Percentiles rank a stretch among this genome's conserved stretches.
Conservation (phyloP, 1,140 invertebrate species). For the Periplaneta americana region DNA sequence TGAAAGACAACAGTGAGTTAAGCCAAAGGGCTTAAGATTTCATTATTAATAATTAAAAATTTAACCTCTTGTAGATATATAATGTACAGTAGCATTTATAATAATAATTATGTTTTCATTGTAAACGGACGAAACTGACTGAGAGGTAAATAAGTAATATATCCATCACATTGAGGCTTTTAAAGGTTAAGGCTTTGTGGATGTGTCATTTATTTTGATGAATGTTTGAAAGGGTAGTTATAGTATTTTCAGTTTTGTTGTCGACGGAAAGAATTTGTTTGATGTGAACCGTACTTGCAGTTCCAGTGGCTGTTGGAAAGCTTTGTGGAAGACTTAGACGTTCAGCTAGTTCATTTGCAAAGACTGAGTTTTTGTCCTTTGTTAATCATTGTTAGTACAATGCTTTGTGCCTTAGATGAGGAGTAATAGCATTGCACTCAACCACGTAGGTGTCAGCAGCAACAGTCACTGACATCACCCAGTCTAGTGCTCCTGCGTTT, state of each 20-base stretch:
- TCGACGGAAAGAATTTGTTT: too few relatives aligned
- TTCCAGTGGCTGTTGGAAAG: background rate
- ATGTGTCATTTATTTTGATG: too few relatives aligned
- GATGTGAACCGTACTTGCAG: too few relatives aligned
- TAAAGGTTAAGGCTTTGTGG: too few relatives aligned
- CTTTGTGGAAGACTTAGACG: background rate
- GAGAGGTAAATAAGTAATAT: too few relatives aligned
- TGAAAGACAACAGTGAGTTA: background rate
- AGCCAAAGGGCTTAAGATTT: background rate
- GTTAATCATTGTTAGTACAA: conserved; percentile 3
- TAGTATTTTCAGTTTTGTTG: too few relatives aligned
- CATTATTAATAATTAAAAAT: background rate
- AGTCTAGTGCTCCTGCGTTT: background rate
- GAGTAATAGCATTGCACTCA: background rate
- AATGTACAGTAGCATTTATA: background rate
- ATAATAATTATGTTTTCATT: too few relatives aligned
- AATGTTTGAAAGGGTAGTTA: too few relatives aligned
- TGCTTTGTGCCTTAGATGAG: conserved; percentile 5
- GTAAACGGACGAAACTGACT: too few relatives aligned
- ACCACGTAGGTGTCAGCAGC: background rate
- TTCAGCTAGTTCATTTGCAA: background rate
- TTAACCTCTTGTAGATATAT: background rate
- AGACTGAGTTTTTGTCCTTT: background rate
- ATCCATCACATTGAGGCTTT: too few relatives aligned
- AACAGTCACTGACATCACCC: background rate